phyloP scores from a whole-genome alignment of 2,113 vertebrate genomes.

The Stomatorhinus ivindoensis region DNA sequence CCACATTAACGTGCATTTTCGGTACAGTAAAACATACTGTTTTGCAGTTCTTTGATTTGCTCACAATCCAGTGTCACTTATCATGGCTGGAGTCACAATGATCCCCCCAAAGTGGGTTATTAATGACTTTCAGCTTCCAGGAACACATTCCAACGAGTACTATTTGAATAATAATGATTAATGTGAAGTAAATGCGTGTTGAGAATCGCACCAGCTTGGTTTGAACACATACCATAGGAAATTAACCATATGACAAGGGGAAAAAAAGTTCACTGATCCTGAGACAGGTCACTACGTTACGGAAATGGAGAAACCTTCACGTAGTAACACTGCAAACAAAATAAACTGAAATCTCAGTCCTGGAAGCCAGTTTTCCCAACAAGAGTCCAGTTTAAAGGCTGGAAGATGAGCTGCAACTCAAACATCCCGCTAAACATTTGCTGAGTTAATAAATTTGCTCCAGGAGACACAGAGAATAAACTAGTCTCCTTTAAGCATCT shows the following conservation, averaged over 20 bases:
- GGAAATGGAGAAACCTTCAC: background rate
- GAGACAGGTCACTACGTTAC: background rate
- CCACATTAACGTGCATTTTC: background rate
- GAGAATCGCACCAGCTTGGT: background rate
- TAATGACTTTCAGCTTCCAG: background rate
- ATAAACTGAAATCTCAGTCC: background rate
- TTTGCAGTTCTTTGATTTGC: background rate
- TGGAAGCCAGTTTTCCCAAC: conserved; percentile 21
- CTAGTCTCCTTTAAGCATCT: background rate
- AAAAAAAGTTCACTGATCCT: background rate
- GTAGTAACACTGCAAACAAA: background rate
- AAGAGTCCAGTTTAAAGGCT: conserved; percentile 36
- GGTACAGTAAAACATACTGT: background rate
- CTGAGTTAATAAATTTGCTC: background rate
- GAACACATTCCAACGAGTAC: background rate
- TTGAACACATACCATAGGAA: background rate
- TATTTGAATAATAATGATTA: background rate
- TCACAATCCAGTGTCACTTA: background rate
- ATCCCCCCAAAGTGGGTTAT: background rate
- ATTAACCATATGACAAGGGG: background rate
- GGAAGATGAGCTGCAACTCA: background rate
- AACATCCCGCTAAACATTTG: background rate
- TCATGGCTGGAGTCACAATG: background rate
- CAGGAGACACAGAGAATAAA: background rate
- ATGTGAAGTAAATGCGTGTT: background rate